These are phyloP conservation scores for Pollenia labialis DNA, from an alignment of 2,888 invertebrate genomes.

Conservation along the genomic window DNA sequence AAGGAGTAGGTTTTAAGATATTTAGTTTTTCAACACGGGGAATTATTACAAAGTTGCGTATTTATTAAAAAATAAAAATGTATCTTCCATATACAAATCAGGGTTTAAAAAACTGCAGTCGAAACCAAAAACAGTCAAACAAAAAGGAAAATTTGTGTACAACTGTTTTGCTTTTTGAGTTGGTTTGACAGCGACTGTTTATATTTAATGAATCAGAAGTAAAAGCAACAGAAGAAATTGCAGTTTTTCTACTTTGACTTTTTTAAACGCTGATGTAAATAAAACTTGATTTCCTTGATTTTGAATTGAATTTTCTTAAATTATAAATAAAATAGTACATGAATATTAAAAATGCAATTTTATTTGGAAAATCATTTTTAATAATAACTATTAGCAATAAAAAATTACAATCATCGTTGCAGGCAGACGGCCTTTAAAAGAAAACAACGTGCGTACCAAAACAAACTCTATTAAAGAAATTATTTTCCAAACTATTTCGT, in stretches of 20 bases:
- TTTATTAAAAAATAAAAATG: neutral
- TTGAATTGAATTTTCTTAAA: neutral
- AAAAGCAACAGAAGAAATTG: no score
- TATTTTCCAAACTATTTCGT: conserved; percentile 33
- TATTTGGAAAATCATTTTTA: neutral
- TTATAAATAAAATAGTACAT: neutral
- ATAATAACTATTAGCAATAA: neutral
- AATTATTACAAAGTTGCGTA: neutral
- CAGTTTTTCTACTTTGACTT: no score
- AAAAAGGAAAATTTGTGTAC: no score
- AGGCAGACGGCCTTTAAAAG: conserved; percentile 12
- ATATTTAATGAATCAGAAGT: no score
- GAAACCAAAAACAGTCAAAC: no score
- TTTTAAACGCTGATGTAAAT: no score
- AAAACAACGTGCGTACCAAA: conserved; percentile 26
- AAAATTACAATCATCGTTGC: conserved; percentile 12
- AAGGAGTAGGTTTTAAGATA: conserved; percentile 31
- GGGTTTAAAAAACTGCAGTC: no score
- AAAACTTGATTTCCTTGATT: no score
- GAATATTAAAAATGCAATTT: conserved; percentile 1
- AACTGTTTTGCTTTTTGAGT: no score
- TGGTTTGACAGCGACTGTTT: no score
- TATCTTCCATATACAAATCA: no score
- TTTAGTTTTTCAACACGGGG: neutral
- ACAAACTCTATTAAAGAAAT: neutral